Percentiles rank a stretch among this genome's conserved stretches.
These are phyloP conservation scores for Aphis craccivora DNA, from an alignment of 1,140 invertebrate species.

Conservation along the genomic window DNA sequence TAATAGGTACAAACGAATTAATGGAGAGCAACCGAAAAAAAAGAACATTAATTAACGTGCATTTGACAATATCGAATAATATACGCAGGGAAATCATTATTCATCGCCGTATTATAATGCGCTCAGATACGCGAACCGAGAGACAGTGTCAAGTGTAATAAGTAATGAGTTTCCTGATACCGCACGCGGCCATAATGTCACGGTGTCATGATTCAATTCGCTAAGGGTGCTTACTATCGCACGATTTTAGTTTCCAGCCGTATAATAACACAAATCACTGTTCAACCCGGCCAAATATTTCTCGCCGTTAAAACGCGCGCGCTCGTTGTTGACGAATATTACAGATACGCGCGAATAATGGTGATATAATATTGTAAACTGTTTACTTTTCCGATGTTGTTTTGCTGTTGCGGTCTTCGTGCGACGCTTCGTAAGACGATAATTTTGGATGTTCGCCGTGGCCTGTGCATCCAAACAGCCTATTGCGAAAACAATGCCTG, in stretches of 20 bases:
- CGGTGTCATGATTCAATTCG: conserved; percentile 10
- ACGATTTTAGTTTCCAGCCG: not conserved
- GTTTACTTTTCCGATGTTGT: not conserved
- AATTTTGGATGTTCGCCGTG: too few species aligned
- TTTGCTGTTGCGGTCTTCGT: too few species aligned
- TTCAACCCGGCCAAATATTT: not conserved
- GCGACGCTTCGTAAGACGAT: too few species aligned
- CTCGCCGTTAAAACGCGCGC: not conserved
- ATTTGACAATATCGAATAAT: not conserved
- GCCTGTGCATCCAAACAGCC: too few species aligned
- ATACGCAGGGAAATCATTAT: not conserved
- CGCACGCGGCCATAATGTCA: not conserved
- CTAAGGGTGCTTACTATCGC: conserved; percentile 1
- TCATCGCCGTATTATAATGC: not conserved
- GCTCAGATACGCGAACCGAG: not conserved
- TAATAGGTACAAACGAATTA: not conserved
- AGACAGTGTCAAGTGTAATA: conserved; percentile 18
- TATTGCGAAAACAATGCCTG: too few species aligned
- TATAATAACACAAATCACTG: not conserved
- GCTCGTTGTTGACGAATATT: not conserved
- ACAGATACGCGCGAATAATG: not conserved
- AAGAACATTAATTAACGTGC: not conserved
- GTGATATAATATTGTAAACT: not conserved
- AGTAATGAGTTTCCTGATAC: conserved; percentile 30
- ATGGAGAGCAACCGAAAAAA: not conserved